Evolutionary conservation across 2,797 vertebrate species (phyloP), one percentile per base, ranked within the genome.

Genomic region (Meriones psammophilus): DNA sequence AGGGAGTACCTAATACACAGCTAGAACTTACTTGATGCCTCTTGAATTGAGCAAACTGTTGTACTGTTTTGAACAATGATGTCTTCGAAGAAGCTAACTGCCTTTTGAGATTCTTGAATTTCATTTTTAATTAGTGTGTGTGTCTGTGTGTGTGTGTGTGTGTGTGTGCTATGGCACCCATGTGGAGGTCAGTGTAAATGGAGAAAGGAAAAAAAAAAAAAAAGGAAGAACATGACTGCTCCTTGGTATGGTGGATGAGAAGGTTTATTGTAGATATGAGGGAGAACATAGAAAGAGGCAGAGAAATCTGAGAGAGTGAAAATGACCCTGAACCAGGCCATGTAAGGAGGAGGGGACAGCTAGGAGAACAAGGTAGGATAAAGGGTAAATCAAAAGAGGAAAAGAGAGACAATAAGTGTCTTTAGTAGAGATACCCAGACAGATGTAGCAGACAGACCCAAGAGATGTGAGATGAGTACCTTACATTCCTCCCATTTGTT

Each of bases 1-100:
- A 39, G 83, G 66, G 73, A 81, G 62, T 50, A 26, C 76, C 83
- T 66, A 7, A 68, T 18, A 58, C 56, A 68, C n/a, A 85, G 18
- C 26, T 77, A 54, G 91, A 68, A 42, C 71, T 93, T 89, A 20
- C 69, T 83, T 91, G 77, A 74, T 64, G 24, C 58, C 79, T 84
- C 33, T 50, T 60, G 83, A 96, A 28, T n/a, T 66, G 64, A 86
- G n/a, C 39, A 68, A 87, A 58, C 54, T 33, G 0, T 36, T 69
- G 77, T 68, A 4, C 60, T 36, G 1, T 68, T 14, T 60, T 62
- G 30, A 10, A 28, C 60, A 69, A 0, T 10, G 81, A 78, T 74
- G 54, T n/a, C 68, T 86, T 46, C 58, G 77, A 78, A 89, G 86
- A 92, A 78, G 18, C 66, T 5, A 20, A n/a, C 46, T 83, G 74